Evolutionary conservation across 2,113 vertebrate genomes (phyloP).

Genomic region (Felis chaus): DNA sequence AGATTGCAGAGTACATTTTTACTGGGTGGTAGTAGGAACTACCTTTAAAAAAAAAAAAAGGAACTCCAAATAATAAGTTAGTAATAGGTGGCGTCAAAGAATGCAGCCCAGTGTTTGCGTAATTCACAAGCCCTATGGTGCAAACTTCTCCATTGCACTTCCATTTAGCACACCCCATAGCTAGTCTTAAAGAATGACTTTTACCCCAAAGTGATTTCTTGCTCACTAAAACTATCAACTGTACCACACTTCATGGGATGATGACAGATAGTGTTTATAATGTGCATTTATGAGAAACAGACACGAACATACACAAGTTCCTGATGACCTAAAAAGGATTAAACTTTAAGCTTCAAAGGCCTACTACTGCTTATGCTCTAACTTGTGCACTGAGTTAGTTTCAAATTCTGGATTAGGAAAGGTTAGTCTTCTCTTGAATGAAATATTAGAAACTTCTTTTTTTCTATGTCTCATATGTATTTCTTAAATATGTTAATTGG

Average conservation of each 20-base stretch:
- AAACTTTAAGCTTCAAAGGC: constrained; percentile 47
- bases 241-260: constrained; percentile 71
- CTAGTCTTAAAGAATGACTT: constrained; percentile 76
- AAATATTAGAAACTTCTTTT: constrained; percentile 30
- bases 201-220: constrained; percentile 69
- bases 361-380: constrained; percentile 52
- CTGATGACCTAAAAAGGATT: constrained; percentile 55
- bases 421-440: not conserved
- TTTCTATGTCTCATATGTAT: not conserved
- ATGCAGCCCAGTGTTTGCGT: constrained; percentile 63
- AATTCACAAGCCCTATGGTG: constrained; percentile 41
- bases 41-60: constrained; percentile 67
- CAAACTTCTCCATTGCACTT: constrained; percentile 42
- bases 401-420: not conserved
- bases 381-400: not conserved
- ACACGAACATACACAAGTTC: constrained; percentile 35
- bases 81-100: constrained; percentile 78
- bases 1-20: constrained; percentile 81
- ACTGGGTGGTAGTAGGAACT: constrained; percentile 86
- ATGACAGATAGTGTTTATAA: constrained; percentile 72
- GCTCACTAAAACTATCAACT: constrained; percentile 78
- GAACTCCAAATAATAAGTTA: constrained; percentile 74
- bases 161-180: constrained; percentile 49
- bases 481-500: constrained; percentile 1
- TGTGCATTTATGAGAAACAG: constrained; percentile 68